Evolutionary conservation across 2,113 vertebrate genomes (phyloP).

Genomic region (Hippopotamus amphibius): DNA sequence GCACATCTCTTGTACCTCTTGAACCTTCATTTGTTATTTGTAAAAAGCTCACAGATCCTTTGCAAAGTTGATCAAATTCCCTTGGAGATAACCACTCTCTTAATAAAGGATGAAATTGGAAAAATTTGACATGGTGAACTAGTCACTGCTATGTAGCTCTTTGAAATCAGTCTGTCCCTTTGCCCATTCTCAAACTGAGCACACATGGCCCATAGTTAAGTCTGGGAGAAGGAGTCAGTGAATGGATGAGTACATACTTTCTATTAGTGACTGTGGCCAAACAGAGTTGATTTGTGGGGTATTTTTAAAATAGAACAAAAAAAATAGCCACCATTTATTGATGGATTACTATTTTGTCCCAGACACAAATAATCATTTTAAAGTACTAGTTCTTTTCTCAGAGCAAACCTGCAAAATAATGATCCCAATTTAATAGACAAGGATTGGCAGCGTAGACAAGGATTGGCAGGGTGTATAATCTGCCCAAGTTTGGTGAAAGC

Average conservation of each 20-base stretch:
- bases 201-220: fast-evolving
- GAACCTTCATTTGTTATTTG: not conserved
- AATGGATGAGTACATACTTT: not conserved
- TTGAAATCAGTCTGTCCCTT: not conserved
- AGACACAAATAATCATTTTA: not conserved
- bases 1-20: not conserved
- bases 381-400: not conserved
- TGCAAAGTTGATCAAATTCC: not conserved
- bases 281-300: not conserved
- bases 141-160: not conserved
- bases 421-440: not conserved
- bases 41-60: not conserved
- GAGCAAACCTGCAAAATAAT: not conserved
- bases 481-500: not conserved
- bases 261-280: not conserved
- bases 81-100: not conserved
- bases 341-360: not conserved
- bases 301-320: not conserved
- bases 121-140: not conserved
- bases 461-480: not conserved
- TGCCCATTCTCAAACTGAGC: not conserved
- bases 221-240: not conserved
- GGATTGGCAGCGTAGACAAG: not conserved
- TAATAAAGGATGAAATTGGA: not conserved
- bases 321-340: not conserved